These are phyloP conservation scores for Megamerina dolium DNA, from an alignment of 2,888 invertebrate species.

Conservation along the genomic window DNA sequence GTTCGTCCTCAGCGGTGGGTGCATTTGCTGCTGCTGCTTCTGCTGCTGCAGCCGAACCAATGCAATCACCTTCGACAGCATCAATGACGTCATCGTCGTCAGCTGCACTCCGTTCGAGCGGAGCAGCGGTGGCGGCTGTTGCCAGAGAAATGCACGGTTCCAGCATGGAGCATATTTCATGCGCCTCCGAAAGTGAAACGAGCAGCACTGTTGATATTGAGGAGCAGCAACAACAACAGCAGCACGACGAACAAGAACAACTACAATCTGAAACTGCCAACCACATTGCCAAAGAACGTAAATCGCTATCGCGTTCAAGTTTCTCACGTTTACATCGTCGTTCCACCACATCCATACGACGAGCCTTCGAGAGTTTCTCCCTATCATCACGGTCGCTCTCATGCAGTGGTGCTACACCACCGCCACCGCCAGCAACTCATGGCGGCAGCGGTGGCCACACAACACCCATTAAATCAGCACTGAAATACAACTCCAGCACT, in stretches of 20 bases:
- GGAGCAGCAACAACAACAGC: conserved; percentile 33
- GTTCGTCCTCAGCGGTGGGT: conserved; percentile 47
- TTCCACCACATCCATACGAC: conserved; percentile 63
- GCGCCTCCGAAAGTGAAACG: conserved; percentile 57
- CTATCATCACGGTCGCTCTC: conserved; percentile 61
- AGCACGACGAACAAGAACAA: conserved; percentile 15
- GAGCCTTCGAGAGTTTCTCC: conserved; percentile 65
- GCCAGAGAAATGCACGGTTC: conserved; percentile 20
- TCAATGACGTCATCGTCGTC: conserved; percentile 7
- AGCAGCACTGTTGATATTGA: conserved; percentile 56
- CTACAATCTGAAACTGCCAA: neutral
- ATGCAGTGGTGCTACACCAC: conserved; percentile 52
- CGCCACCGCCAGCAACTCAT: conserved; percentile 21
- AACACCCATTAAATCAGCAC: conserved; percentile 35
- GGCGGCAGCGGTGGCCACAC: conserved; percentile 7
- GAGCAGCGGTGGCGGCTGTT: neutral
- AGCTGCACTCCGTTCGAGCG: neutral
- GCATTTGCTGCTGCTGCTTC: conserved; percentile 18
- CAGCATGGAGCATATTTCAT: conserved; percentile 37
- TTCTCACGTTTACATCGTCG: conserved; percentile 50
- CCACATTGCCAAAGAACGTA: conserved; percentile 26
- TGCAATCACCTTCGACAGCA: conserved; percentile 4
- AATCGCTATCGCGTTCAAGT: conserved; percentile 34
- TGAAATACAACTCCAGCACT: conserved; percentile 35
- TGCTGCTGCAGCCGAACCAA: conserved; percentile 8